phyloP scores from a whole-genome alignment of 2,888 invertebrate genomes.

The Drosophila meridiana region DNA sequence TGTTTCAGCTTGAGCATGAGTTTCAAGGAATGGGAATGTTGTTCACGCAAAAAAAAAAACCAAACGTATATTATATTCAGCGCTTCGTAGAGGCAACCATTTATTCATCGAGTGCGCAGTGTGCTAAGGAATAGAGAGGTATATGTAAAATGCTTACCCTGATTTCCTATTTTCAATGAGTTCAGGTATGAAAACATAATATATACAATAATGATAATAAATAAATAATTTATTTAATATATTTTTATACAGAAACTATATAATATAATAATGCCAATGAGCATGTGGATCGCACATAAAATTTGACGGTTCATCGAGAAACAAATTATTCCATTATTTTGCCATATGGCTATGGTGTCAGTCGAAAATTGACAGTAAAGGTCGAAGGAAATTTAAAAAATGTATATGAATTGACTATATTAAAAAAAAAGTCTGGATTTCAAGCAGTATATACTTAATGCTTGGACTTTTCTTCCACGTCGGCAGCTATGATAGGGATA shows the following conservation, averaged over 20 bases:
- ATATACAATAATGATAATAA: neutral
- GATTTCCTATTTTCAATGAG: too few species aligned
- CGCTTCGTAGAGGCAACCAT: too few species aligned
- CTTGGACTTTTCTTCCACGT: slow-evolving; percentile 58
- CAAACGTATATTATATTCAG: too few species aligned
- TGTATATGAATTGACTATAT: neutral
- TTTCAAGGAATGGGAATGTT: too few species aligned
- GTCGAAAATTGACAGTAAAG: neutral
- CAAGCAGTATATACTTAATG: neutral
- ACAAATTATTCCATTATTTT: neutral
- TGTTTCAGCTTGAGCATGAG: too few species aligned
- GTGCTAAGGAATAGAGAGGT: too few species aligned
- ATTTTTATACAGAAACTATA: neutral
- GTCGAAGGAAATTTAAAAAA: neutral
- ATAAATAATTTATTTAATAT: neutral
- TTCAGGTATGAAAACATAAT: neutral
- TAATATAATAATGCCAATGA: neutral
- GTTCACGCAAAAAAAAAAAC: too few species aligned
- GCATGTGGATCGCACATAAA: neutral
- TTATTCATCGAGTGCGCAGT: too few species aligned
- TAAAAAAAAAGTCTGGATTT: neutral
- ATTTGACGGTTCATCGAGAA: neutral
- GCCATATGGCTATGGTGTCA: neutral
- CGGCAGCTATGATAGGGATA: slow-evolving; percentile 69
- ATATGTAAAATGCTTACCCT: neutral